phyloP scores from a whole-genome alignment of 2,888 invertebrate species.

The Belgica antarctica region DNA sequence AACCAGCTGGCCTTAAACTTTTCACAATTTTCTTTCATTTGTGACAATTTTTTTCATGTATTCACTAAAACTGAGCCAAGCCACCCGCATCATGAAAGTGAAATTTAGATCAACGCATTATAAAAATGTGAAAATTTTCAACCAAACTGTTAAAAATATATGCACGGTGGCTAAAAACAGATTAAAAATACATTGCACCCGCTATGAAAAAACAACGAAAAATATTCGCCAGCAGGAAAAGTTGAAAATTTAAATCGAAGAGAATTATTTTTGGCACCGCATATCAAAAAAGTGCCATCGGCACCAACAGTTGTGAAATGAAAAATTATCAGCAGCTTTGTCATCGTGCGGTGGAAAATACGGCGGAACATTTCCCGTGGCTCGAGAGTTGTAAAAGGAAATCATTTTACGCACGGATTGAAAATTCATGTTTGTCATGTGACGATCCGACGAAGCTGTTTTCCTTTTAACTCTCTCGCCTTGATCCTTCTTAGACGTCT shows the following conservation, averaged over 20 bases:
- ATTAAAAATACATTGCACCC: conserved; percentile 44
- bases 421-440: too few species aligned
- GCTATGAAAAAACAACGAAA: neutral
- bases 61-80: neutral
- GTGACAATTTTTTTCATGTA: neutral
- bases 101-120: conserved; percentile 42
- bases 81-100: conserved; percentile 33
- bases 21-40: neutral
- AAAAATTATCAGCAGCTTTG: conserved; percentile 25
- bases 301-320: conserved; percentile 1
- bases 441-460: conserved; percentile 4
- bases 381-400: neutral
- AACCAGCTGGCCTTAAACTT: neutral
- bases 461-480: neutral
- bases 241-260: neutral
- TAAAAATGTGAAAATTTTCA: neutral
- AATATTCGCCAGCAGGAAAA: conserved; percentile 14
- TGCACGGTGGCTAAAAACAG: conserved; percentile 31
- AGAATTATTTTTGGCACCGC: conserved; percentile 12
- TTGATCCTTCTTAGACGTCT: neutral
- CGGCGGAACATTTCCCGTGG: neutral
- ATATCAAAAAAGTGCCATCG: conserved; percentile 17
- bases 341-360: conserved; percentile 10
- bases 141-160: conserved; percentile 14
- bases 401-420: neutral